Evolutionary conservation across 1,140 invertebrate species (phyloP), one percentile per base, ranked within the genome.

Genomic region (Tribolium castaneum): DNA sequence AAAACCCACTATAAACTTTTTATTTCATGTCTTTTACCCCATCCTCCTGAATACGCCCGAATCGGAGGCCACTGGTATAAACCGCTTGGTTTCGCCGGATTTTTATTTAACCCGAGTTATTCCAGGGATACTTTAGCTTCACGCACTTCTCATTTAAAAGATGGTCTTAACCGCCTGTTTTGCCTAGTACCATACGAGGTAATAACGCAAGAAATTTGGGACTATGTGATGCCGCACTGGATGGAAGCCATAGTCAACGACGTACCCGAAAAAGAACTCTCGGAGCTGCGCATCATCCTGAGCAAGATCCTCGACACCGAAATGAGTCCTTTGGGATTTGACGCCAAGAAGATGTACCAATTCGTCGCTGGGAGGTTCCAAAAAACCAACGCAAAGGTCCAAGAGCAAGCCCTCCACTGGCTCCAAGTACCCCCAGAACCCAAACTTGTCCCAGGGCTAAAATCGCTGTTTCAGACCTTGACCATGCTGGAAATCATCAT

Each of bases 141-240:
- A 3, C 90, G 94, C 84, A 97, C 97, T 2, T 94, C 94, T n/a
- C 97, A 99, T 85, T 91, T 99, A 1, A 97, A 97, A 88, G 98
- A 99, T 87, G 98, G 96, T 0, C 88, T 98, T 16, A 95, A 96
- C 84, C 86, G 97, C 66, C 89, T 99, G 12, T 96, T 99, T 84
- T 99, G 97, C 85, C 88, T 99, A 34, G 97, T 99, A 14, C 98
- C 98, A 0, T 99, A 99, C 87, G 97, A 99, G 83, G 94, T 99
- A 10, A 97, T 99, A 76, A 97, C 95, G 1, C 92, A 96, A 71
- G 95, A 98, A 84, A 96, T 99, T 62, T 99, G 98, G 98, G 96
- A 98, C 85, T 94, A 95, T 85, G 96, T 99, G 7, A 99, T 99
- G 95, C 98, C 98, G 0, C 94, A 97, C 85, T 99, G 98, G 98